Evolutionary conservation across 1,140 invertebrate species (phyloP).

Genomic region (Temnothorax nylanderi): DNA sequence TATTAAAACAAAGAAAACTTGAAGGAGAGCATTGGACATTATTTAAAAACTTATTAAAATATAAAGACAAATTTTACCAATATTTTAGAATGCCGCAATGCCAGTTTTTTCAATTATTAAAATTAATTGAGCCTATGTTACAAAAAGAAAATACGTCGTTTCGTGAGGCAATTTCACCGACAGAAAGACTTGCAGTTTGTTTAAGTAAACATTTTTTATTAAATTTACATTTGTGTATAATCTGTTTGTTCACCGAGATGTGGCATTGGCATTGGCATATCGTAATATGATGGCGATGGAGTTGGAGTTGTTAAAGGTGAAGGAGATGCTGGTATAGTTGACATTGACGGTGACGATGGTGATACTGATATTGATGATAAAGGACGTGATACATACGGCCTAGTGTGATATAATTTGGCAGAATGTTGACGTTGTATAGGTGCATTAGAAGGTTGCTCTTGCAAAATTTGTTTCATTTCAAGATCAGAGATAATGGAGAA

Average conservation of each 20-base stretch:
- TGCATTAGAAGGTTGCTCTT: background rate
- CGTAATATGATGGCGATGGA: background rate
- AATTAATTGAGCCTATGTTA: background rate
- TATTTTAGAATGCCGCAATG: constrained; percentile 17
- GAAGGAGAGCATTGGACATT: constrained; percentile 16
- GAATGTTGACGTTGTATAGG: background rate
- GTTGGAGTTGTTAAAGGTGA: background rate
- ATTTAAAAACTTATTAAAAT: background rate
- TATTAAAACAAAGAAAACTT: constrained; percentile 14
- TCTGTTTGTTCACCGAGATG: background rate
- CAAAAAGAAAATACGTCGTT: constrained; percentile 19
- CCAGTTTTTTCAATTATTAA: background rate
- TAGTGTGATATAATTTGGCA: background rate
- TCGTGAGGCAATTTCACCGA: constrained; percentile 7
- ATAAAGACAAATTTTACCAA: constrained; percentile 1
- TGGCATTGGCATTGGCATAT: too few species aligned
- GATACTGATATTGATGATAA: background rate
- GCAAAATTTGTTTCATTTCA: constrained; percentile 20
- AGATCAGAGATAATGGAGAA: background rate
- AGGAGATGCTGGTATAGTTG: background rate
- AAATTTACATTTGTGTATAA: background rate
- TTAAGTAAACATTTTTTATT: constrained; percentile 1
- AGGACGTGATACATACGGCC: background rate
- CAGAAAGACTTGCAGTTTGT: constrained; percentile 9
- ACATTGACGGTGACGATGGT: background rate